Percentiles rank a stretch among this genome's conserved stretches.
These are phyloP conservation scores for Mormoops blainvillei DNA, from an alignment of 2,113 vertebrate genomes.

Conservation along the genomic window DNA sequence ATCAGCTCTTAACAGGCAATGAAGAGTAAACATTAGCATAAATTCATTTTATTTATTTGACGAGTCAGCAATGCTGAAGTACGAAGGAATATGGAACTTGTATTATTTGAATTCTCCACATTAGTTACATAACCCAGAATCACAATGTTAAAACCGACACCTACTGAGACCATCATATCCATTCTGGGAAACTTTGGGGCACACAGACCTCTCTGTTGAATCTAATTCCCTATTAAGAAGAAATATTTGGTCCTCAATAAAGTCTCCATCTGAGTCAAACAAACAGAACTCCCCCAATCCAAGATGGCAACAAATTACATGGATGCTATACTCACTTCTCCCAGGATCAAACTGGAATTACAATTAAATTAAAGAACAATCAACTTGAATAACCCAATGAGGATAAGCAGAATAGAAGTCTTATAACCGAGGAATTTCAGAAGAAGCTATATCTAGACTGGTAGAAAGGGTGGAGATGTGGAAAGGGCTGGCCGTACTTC, in stretches of 20 bases:
- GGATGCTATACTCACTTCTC: neutral
- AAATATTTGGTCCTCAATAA: neutral
- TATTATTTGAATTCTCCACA: neutral
- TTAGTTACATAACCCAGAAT: neutral
- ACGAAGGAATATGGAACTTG: neutral
- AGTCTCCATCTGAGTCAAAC: neutral
- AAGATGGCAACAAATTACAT: neutral
- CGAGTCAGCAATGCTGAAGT: neutral
- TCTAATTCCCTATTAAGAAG: neutral
- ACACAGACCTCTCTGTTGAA: neutral
- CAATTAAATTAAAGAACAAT: neutral
- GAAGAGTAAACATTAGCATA: neutral
- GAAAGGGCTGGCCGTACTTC: neutral
- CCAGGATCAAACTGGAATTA: neutral
- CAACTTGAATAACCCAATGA: neutral
- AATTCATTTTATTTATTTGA: constrained; percentile 38
- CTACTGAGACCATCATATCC: neutral
- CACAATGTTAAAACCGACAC: neutral
- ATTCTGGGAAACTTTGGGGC: neutral
- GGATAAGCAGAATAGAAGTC: neutral
- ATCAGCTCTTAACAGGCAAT: neutral
- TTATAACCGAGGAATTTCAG: neutral
- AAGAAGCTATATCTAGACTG: neutral
- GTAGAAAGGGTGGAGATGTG: neutral
- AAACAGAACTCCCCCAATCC: neutral